These are phyloP conservation scores for Halocynthia roretzi DNA, from an alignment of 23 tunicate genomes.

Conservation along the genomic window DNA sequence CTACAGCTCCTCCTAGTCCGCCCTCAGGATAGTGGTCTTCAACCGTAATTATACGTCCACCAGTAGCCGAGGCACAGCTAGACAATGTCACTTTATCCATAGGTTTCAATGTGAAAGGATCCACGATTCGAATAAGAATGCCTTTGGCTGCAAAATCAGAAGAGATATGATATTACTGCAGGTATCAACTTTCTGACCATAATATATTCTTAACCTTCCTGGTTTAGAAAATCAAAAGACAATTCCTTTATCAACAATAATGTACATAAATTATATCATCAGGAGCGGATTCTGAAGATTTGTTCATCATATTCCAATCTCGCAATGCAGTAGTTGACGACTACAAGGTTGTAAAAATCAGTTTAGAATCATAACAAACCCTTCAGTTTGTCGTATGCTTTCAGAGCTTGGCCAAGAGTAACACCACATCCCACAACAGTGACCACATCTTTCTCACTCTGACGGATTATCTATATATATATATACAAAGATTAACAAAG, in stretches of 20 bases:
- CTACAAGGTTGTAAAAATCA: too few species aligned
- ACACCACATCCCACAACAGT: constrained; percentile 91
- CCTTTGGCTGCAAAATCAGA: constrained; percentile 32
- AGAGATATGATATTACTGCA: too few species aligned
- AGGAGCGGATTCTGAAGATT: too few species aligned
- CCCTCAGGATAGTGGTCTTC: constrained; percentile 97
- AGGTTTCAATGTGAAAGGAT: constrained; percentile 86
- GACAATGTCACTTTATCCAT: constrained; percentile 57
- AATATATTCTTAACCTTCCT: too few species aligned
- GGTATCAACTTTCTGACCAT: too few species aligned
- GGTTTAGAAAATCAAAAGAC: not conserved
- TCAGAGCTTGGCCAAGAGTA: constrained; percentile 78
- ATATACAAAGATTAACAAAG: too few species aligned
- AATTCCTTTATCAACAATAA: too few species aligned
- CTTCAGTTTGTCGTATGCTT: constrained; percentile 51
- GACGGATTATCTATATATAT: not conserved
- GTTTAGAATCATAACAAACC: constrained; percentile 8
- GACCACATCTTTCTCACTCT: constrained; percentile 53
- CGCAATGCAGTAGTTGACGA: too few species aligned
- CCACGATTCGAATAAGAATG: constrained; percentile 71
- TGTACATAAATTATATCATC: too few species aligned
- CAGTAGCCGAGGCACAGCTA: constrained; percentile 54
- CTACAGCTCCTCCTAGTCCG: constrained; percentile 89
- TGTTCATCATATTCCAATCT: too few species aligned
- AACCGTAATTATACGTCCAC: constrained; percentile 82